Conservation (phyloP, 1,140 invertebrate genomes). For the Eciton burchellii region DNA sequence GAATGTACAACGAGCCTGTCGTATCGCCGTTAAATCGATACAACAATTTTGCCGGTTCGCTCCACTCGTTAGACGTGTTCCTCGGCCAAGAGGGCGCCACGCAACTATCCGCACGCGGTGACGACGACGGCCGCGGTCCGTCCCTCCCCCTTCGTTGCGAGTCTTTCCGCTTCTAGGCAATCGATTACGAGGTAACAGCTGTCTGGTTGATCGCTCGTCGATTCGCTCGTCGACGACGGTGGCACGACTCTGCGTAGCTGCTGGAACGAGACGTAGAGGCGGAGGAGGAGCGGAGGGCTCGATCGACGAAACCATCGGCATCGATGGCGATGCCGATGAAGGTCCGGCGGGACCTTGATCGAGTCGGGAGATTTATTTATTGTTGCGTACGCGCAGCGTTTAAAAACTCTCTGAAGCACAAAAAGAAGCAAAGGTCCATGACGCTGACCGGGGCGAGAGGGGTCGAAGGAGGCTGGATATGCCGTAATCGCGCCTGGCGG, state of each 20-base stretch:
- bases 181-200: constrained; percentile 21
- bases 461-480: constrained; percentile 53
- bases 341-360: constrained; percentile 57
- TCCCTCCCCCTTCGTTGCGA: constrained; percentile 35
- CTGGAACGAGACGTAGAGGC: background rate
- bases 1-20: constrained; percentile 63
- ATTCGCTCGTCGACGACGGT: constrained; percentile 9
- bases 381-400: constrained; percentile 71
- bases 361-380: constrained; percentile 75
- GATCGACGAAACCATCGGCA: too few species aligned
- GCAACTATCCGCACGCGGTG: constrained; percentile 56
- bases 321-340: constrained; percentile 62
- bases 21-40: constrained; percentile 60
- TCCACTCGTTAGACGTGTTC: constrained; percentile 65
- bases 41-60: constrained; percentile 61
- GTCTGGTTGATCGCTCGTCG: constrained; percentile 36
- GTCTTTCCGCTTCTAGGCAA: constrained; percentile 18
- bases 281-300: constrained; percentile 22
- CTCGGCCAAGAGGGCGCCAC: constrained; percentile 73
- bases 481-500: constrained; percentile 60
- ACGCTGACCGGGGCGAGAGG: constrained; percentile 18
- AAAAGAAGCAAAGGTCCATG: constrained; percentile 65
- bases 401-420: constrained; percentile 77
- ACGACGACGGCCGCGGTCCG: too few species aligned
- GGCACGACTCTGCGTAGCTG: too few species aligned